phyloP scores from a whole-genome alignment of 2,888 invertebrate species.

The Altica lythri region DNA sequence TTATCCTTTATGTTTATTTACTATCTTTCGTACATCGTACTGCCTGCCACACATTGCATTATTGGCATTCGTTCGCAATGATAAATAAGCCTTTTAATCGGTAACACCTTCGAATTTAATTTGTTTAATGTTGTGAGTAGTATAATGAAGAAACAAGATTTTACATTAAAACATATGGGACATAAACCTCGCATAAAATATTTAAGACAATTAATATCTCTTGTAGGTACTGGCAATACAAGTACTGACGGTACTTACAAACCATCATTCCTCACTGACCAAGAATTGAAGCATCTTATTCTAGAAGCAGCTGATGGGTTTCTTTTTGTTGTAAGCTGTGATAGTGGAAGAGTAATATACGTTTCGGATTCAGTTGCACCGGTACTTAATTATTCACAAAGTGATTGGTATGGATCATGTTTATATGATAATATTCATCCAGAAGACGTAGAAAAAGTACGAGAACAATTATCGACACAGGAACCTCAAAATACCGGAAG shows the following conservation, averaged over 20 bases:
- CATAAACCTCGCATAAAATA: neutral
- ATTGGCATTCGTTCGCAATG: neutral
- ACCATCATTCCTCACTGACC: constrained; percentile 98
- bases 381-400: constrained; percentile 95
- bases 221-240: constrained; percentile 92
- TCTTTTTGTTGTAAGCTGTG: constrained; percentile 94
- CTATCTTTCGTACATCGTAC: neutral
- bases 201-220: constrained; percentile 9
- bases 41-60: neutral
- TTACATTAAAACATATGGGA: neutral
- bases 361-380: constrained; percentile 98
- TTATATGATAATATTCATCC: constrained; percentile 97
- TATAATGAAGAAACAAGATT: neutral
- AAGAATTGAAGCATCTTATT: constrained; percentile 97
- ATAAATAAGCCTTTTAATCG: neutral
- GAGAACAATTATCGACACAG: constrained; percentile 96
- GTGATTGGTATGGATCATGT: constrained; percentile 97
- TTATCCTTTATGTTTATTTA: too few relatives aligned
- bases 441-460: constrained; percentile 95
- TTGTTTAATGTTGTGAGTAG: too few relatives aligned
- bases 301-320: constrained; percentile 99
- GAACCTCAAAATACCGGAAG: constrained; percentile 95
- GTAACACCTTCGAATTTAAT: neutral
- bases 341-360: constrained; percentile 95
- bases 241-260: constrained; percentile 96